Evolutionary conservation across 2,797 vertebrate species (phyloP), one percentile per base, ranked within the genome.

Genomic region (Psittacula derbiana): DNA sequence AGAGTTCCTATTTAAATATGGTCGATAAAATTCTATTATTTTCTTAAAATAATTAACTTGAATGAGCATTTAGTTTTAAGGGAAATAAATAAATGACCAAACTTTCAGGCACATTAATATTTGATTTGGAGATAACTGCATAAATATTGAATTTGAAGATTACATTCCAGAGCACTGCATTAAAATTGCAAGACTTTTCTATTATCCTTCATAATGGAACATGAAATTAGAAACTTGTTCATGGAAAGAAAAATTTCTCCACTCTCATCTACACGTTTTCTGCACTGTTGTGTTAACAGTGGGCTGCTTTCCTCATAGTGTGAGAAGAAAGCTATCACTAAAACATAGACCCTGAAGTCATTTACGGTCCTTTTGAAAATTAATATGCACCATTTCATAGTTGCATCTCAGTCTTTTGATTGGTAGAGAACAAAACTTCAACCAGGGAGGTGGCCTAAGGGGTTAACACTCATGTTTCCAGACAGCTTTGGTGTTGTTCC

Each of bases 131-230:
- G 97, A 97, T 97, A 97, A 97, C 96, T 93, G 69, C 96, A 97
- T 98, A 97, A 97, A 98, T 98, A 97, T 97, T 98, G 93, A 91
- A 98, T 97, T 97, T 96, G 85, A 95, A 96, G 96, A 97, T 97
- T 97, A 94, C 92, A 94, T 95, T 96, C 96, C 82, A 92, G 90
- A 96, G 94, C 86, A 90, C 61, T 87, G 49, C 97, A 98, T 98
- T 98, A 97, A 98, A 98, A 97, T 98, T 98, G 96, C 96, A 98
- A 95, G 95, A 91, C 58, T 55, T 90, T 97, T 96, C 96, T 96
- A 85, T 97, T 97, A 96, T 95, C 94, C 89, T 82, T 93, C 84
- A 95, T 96, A 97, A 97, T 97, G 94, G 96, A 97, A 98, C 92
- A 95, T 95, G 96, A 97, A 95, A 96, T 97, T 97, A 96, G 95